Evolutionary conservation across 2,113 vertebrate genomes (phyloP), one percentile per base, ranked within the genome.

Genomic region (Trogon surrucura): DNA sequence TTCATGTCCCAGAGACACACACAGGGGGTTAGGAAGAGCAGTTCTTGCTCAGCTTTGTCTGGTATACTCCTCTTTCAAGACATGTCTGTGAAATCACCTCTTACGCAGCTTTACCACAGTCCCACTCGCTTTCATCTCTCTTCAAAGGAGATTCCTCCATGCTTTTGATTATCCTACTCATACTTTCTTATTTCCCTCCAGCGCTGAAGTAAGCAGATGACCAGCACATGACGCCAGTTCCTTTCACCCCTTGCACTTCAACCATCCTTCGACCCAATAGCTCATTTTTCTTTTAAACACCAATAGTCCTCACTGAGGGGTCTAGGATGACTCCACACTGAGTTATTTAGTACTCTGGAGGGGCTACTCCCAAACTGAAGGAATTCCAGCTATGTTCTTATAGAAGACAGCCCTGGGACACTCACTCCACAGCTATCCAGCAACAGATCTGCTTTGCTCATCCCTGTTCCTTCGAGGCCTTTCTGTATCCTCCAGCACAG

Each of bases 81-180:
- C 34, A 22, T 2, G 62, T 14, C 80, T 83, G 54, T 83, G 67
- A 91, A 93, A 90, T 47, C 86, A 96, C 83, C 85, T 94, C 95
- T 95, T 92, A 93, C 88, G 92, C 89, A 95, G 80, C 83, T 88
- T 89, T 56, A 64, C 89, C 81, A 54, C 75, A 78, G 45, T 14
- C 72, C 36, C 44, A 32, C 29, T 64, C 0, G 1, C 95, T 96
- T 96, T 96, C 96, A 91, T 89, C 65, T 92, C 51, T 93, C 94
- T 95, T 95, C 95, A 96, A 94, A 97, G 90, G 54, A 82, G 57
- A 72, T 91, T 93, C 73, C 77, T 88, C 88, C 77, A 64, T 71
- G 95, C 91, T 96, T 94, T 93, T 84, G 56, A 91, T 93, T 91
- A 96, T 84, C 75, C 94, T 34, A 88, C 54, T 70, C 85, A 84